Base-by-base conservation (phyloP, 2,797 vertebrate species). In the Darevskia mixta region DNA sequence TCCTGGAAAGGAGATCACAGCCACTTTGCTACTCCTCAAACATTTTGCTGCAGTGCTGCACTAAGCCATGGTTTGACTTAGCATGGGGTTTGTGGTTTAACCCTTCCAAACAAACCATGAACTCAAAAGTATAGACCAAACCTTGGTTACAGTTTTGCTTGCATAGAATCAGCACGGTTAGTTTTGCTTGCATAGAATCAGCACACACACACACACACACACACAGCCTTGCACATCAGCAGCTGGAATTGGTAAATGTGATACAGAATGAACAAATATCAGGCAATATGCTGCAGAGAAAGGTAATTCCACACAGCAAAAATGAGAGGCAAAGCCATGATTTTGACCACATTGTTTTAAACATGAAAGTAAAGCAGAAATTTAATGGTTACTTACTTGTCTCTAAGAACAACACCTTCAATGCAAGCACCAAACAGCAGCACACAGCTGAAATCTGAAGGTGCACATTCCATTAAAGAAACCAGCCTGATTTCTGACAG, bases 351-450 rank as follows among this genome's bases (percentile, higher is more conserved):
- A 67, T 8, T 2, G 58, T 67, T 29, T 66, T 10, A 84, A 13
- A 20, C 1, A 45, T 17, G 85, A 10, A 17, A 0, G 72, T 4
- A 2, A 92, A 90, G 38, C 2, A 6, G 18, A 79, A 79, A 17
- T 55, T 78, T 32, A 11, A 67, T 8, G 67, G 43, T 85, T 87
- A 97, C 98, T 96, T 97, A 99, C 99, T 99, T 99, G 95, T 99
- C 99, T 92, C 98, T 97, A 58, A 99, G 97, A 66, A 99, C 98
- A 41, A 98, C 98, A 67, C 98, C 98, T 95, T 99, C 99, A 77
- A 99, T 98, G 91, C 99, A 99, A 38, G 98, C 98, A 2, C 99
- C 99, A 94, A 99, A 99, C 55, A 99, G 95, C 61, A 99, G 95
- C 15, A 99, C 99, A 77, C 98, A 99, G 89, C 97, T 99, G 88